Percentiles rank a stretch among this genome's conserved stretches.
These are phyloP conservation scores for Recurvirostra avosetta DNA, from an alignment of 2,113 vertebrate genomes.

Conservation along the genomic window DNA sequence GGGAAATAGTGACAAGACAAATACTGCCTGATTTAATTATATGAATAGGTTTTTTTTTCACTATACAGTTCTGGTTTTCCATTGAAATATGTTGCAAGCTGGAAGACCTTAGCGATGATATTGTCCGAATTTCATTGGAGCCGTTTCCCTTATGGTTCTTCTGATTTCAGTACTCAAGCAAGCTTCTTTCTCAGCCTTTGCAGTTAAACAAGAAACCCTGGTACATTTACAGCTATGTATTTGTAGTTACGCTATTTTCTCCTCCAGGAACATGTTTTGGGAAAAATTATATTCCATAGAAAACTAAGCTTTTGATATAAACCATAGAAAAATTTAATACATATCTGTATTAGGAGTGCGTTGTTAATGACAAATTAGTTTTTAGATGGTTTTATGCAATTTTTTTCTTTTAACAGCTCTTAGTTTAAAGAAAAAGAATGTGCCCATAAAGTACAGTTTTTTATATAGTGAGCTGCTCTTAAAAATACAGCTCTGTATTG, in stretches of 20 bases:
- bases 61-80: neutral
- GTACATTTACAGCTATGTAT: neutral
- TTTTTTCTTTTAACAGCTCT: neutral
- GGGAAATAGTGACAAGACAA: neutral
- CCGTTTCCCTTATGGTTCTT: neutral
- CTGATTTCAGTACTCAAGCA: neutral
- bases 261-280: neutral
- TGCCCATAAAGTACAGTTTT: neutral
- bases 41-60: neutral
- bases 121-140: neutral
- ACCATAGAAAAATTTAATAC: neutral
- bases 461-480: neutral
- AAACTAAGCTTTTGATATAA: neutral
- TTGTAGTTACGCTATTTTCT: neutral
- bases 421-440: neutral
- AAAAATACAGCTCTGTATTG: neutral
- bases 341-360: neutral
- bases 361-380: neutral
- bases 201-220: neutral
- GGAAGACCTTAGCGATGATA: neutral
- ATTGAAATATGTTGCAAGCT: neutral
- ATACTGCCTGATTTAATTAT: neutral
- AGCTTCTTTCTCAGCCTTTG: neutral
- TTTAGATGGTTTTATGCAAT: neutral
- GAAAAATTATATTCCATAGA: neutral